phyloP scores from a whole-genome alignment of 2,113 vertebrate genomes.

The Amphiprion ocellaris region DNA sequence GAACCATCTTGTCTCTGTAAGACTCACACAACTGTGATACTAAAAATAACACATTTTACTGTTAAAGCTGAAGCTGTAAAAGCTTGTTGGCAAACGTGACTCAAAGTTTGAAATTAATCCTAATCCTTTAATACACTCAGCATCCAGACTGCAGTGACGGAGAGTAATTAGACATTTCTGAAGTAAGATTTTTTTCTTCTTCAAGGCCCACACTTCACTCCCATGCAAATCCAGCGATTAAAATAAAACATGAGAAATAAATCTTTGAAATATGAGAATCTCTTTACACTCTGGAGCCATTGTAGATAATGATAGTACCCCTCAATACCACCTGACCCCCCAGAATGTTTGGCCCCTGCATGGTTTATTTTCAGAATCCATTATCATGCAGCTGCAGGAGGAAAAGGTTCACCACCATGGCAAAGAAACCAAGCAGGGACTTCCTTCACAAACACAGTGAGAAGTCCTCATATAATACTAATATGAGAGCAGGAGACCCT shows the following conservation, averaged over 20 bases:
- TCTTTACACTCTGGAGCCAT: background rate
- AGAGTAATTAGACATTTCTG: conserved; percentile 14
- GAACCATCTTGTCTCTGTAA: background rate
- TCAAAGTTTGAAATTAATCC: background rate
- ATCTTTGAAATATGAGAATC: background rate
- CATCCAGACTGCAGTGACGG: background rate
- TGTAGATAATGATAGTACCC: background rate
- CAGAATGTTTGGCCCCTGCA: conserved; percentile 8
- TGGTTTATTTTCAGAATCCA: conserved; percentile 53
- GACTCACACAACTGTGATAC: background rate
- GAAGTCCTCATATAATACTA: conserved; percentile 42
- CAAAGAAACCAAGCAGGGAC: conserved; percentile 40
- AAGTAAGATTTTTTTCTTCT: background rate
- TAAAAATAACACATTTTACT: background rate
- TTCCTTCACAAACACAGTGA: conserved; percentile 54
- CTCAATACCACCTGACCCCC: background rate
- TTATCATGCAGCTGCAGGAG: conserved; percentile 63
- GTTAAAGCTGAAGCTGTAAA: background rate
- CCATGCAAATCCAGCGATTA: background rate
- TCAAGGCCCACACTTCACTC: background rate
- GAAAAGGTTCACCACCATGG: conserved; percentile 46
- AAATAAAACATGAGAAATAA: background rate
- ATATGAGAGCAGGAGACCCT: conserved; percentile 43
- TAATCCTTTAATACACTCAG: conserved; percentile 28
- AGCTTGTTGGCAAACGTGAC: background rate